phyloP scores from a whole-genome alignment of 2,888 invertebrate species.

The Megamerina dolium region DNA sequence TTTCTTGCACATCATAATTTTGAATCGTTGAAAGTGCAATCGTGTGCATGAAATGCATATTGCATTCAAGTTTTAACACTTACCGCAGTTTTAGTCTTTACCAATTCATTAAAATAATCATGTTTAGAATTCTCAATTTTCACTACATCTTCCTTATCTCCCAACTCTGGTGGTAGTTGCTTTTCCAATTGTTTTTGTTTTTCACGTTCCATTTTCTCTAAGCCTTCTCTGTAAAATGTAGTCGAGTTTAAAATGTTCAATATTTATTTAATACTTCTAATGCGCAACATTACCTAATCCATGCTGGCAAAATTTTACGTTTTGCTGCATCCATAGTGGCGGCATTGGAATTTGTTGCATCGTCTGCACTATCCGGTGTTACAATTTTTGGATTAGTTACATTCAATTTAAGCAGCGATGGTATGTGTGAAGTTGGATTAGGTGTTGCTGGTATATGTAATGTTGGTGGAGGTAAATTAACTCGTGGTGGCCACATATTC shows the following conservation, averaged over 20 bases:
- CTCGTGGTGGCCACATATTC: conserved; percentile 21
- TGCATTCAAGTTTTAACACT: no score
- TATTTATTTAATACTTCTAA: no score
- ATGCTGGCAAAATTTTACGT: conserved; percentile 86
- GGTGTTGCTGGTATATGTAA: conserved; percentile 1
- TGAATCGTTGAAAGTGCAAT: no score
- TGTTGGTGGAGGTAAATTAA: conserved; percentile 21
- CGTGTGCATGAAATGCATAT: no score
- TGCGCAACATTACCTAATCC: conserved; percentile 97
- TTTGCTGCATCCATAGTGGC: conserved; percentile 69
- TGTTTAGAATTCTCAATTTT: no score
- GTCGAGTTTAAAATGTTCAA: no score
- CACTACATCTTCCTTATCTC: no score
- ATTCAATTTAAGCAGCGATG: conserved; percentile 37
- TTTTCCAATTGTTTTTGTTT: conserved; percentile 81
- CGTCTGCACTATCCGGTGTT: conserved; percentile 5
- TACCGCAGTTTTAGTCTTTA: no score
- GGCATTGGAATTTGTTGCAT: conserved; percentile 3
- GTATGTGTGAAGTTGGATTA: conserved; percentile 37
- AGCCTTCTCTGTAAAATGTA: conserved; percentile 58
- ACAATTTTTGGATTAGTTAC: conserved; percentile 32
- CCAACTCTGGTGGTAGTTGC: conserved; percentile 53
- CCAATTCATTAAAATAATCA: no score
- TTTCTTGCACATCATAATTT: no score
- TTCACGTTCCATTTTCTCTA: conserved; percentile 96